Percentiles rank a stretch among this genome's conserved stretches.
These are phyloP conservation scores for Coptotermes formosanus DNA, from an alignment of 1,140 invertebrate genomes.

Conservation along the genomic window DNA sequence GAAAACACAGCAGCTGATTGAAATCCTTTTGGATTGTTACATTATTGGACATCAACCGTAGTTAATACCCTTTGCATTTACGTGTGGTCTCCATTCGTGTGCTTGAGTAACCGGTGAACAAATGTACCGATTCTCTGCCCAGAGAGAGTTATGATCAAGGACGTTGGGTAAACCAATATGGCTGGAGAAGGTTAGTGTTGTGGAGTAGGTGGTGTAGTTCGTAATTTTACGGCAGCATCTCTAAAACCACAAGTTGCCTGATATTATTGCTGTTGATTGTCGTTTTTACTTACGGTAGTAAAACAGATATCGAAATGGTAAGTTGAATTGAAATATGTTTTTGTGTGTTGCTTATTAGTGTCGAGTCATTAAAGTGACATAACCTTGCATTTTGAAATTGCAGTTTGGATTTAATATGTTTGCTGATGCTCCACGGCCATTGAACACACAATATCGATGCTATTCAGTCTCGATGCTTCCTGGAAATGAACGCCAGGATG, in stretches of 20 bases:
- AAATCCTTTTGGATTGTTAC: too few relatives aligned
- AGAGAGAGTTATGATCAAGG: too few relatives aligned
- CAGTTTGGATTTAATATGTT: slow-evolving; percentile 79
- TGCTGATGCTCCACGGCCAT: slow-evolving; percentile 73
- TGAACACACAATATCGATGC: slow-evolving; percentile 82
- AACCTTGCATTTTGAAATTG: background rate
- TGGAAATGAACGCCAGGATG: slow-evolving; percentile 89
- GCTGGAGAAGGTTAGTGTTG: too few relatives aligned
- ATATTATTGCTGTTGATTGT: background rate
- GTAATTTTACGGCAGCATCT: background rate
- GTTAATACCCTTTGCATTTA: too few relatives aligned
- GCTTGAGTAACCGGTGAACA: too few relatives aligned
- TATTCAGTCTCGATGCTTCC: slow-evolving; percentile 96
- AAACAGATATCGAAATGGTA: background rate
- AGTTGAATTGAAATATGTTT: background rate
- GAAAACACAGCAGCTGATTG: too few relatives aligned
- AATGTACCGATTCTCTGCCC: too few relatives aligned
- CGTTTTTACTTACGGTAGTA: background rate
- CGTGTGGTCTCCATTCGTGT: too few relatives aligned
- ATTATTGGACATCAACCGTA: too few relatives aligned
- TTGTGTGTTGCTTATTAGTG: background rate
- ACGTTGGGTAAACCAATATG: too few relatives aligned
- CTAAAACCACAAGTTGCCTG: background rate
- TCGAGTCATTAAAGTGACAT: background rate
- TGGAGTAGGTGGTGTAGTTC: too few relatives aligned